These are phyloP conservation scores for Casuarius casuarius DNA, from an alignment of 2,113 vertebrate species.

Conservation along the genomic window DNA sequence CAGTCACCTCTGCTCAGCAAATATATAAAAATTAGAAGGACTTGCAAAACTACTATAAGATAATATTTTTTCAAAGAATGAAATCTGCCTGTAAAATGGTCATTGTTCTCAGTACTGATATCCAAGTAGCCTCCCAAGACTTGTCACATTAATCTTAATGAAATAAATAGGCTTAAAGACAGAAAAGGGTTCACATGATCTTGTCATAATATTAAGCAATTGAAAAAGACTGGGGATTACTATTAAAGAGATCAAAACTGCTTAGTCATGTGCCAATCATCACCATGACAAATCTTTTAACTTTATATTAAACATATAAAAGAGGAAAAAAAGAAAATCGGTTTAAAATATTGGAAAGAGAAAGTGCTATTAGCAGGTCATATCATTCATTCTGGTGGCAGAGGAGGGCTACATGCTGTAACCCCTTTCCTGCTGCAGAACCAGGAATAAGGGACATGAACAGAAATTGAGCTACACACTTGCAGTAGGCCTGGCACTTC, in stretches of 20 bases:
- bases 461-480: fast-evolving
- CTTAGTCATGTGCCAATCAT: not conserved
- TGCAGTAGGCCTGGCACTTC: fast-evolving
- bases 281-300: not conserved
- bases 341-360: not conserved
- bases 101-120: not conserved
- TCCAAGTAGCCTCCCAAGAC: not conserved
- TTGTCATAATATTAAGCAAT: not conserved
- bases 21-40: not conserved
- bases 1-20: not conserved
- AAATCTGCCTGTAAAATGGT: not conserved
- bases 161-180: not conserved
- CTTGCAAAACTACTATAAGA: not conserved
- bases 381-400: not conserved
- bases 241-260: not conserved
- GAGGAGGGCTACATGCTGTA: not conserved
- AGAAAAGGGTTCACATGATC: not conserved
- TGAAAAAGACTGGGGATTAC: not conserved
- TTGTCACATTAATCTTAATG: not conserved
- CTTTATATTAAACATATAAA: not conserved
- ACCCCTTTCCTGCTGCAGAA: not conserved
- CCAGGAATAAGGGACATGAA: not conserved
- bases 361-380: not conserved
- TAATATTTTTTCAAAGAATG: not conserved
- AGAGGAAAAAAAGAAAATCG: not conserved